Base-by-base conservation (phyloP, 1,140 invertebrate genomes). In the Drosophila kohkoa region DNA sequence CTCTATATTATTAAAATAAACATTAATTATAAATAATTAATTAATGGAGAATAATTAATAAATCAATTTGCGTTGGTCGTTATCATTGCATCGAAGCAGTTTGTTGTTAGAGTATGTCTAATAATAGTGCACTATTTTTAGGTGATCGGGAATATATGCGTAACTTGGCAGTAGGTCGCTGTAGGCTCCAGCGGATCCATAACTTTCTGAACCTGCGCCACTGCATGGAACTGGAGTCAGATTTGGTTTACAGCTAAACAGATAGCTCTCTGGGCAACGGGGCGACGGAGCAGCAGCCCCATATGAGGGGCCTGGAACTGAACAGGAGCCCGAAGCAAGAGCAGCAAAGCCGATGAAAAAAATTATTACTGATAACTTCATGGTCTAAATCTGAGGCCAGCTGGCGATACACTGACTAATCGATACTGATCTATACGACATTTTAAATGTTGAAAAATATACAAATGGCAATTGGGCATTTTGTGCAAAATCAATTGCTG, bases 231-330 rank as follows among this genome's bases (percentile, higher is more conserved):
- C 90, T 3, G 87, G 87, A 11, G 68, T 64, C 48, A 92, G 55
- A 5, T 81, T 78, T 1, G 90, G 90, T 48, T 87, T 82, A 60
- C 90, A 92, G 65, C 90, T 92, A 35, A 92, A 87, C 32, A 92
- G 43, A 30, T 92, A 92, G 72, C 83, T 92, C 25, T 77, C 68
- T 13, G 90, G 87, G 48, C 90, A 92, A 6, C 81, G 81, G 2
- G 87, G 79, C 1, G 90, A 71, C 1, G 79, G 58, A 2, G 82
- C 63, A 11, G 28, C 32, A n/a, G 43, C 43, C 32, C 13, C 69
- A 41, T 60, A 65, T 13, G 41, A 43, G 11, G 41, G 41, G 5
- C 3, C 2, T 13, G 41, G 41, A 43, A n/a, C 67, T 32, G 25
- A n/a, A 41, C 41, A 8, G 54, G 41, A 35, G 5, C 32, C 15